A percentile compares a stretch with the other conserved stretches of the same genome.
Conservation (phyloP, 2,888 invertebrate genomes). For the Leptopilina myrica region DNA sequence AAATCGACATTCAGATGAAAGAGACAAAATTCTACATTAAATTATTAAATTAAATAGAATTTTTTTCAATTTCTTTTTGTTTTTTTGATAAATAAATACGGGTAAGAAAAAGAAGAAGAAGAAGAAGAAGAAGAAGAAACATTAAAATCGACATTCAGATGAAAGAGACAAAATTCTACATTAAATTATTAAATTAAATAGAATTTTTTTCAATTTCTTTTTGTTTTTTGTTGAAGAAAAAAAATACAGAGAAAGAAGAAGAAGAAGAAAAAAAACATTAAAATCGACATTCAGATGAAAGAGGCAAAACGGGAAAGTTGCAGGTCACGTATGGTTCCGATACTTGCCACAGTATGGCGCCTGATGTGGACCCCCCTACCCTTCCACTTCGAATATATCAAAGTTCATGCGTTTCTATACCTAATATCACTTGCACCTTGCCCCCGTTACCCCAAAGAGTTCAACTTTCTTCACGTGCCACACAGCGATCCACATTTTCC, state of each 20-base stretch:
- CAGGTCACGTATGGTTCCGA: slow-evolving; percentile 75
- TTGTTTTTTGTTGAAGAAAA: too few species aligned
- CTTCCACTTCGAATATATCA: slow-evolving; percentile 70
- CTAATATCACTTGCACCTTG: slow-evolving; percentile 71
- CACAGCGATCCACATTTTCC: slow-evolving; percentile 52
- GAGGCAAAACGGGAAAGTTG: slow-evolving; percentile 69
- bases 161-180: too few species aligned
- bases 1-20: too few species aligned
- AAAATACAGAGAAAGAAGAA: background rate
- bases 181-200: too few species aligned
- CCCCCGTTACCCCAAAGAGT: slow-evolving; percentile 51
- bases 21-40: too few species aligned
- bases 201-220: background rate
- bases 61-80: too few species aligned
- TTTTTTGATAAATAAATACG: too few species aligned
- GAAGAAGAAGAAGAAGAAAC: background rate
- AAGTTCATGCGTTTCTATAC: slow-evolving; percentile 75
- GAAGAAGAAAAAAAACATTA: background rate
- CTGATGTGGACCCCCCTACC: slow-evolving; percentile 57
- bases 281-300: slow-evolving; percentile 52
- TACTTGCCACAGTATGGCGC: slow-evolving; percentile 75
- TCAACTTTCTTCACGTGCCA: slow-evolving; percentile 67
- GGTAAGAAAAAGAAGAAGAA: too few species aligned
- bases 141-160: too few species aligned
- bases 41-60: too few species aligned